These are phyloP conservation scores for Pseudorhombus dupliciocellatus DNA, from an alignment of 2,113 vertebrate genomes.

Conservation along the genomic window DNA sequence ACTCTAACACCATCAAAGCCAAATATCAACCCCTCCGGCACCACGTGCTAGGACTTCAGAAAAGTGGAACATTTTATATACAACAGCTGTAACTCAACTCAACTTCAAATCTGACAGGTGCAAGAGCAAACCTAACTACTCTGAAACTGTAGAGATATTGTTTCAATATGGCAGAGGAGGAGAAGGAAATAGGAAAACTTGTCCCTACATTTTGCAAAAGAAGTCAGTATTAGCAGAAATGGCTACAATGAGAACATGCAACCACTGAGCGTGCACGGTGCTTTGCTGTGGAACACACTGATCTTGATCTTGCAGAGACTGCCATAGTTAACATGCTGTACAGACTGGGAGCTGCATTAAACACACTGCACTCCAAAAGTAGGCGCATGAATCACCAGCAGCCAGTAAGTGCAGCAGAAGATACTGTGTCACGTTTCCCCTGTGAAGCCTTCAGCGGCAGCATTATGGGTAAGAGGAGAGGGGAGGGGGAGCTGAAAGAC, in stretches of 20 bases:
- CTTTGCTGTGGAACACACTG: slow-evolving; percentile 31
- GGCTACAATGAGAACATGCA: slow-evolving; percentile 8
- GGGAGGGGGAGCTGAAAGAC: slow-evolving; percentile 8
- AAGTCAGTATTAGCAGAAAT: slow-evolving; percentile 7
- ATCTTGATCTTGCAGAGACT: slow-evolving; percentile 39
- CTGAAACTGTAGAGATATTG: not conserved
- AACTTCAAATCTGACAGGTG: slow-evolving; percentile 9
- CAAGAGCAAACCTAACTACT: slow-evolving; percentile 11
- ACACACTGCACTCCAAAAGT: slow-evolving; percentile 67
- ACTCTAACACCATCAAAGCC: slow-evolving; percentile 39
- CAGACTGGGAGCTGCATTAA: slow-evolving; percentile 59
- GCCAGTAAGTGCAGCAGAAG: slow-evolving; percentile 62
- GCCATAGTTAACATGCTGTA: slow-evolving; percentile 61
- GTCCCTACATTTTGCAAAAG: not conserved
- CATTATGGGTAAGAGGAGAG: slow-evolving; percentile 17
- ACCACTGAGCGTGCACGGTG: slow-evolving; percentile 9
- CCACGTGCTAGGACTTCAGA: slow-evolving; percentile 6
- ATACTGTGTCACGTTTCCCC: slow-evolving; percentile 72
- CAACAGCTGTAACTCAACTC: too few relatives aligned
- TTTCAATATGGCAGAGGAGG: not conserved
- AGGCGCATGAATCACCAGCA: slow-evolving; percentile 69
- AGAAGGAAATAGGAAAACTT: not conserved
- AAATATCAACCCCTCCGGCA: slow-evolving; percentile 40
- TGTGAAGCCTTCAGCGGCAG: slow-evolving; percentile 53
- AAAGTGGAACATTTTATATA: slow-evolving; percentile 18